A percentile compares a stretch with the other conserved stretches of the same genome.
Conservation (phyloP, 2,888 invertebrate genomes). For the Tetanocera ferruginea region DNA sequence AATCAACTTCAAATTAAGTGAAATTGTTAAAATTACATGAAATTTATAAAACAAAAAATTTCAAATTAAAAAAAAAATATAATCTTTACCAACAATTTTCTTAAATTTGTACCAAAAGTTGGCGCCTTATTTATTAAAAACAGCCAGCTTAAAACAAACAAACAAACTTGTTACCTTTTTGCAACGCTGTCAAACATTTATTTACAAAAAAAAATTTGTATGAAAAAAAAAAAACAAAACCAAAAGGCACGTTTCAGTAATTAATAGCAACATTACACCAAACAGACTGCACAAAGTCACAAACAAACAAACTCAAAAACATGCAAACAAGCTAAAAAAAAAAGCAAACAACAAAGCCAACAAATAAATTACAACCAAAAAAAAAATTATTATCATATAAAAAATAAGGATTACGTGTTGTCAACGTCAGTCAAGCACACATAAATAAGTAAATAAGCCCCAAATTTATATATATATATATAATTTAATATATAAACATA, state of each 20-base stretch:
- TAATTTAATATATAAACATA: neutral
- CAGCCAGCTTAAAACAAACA: neutral
- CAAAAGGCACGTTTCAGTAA: too few species aligned
- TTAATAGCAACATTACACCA: neutral
- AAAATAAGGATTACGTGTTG: conserved; percentile 17
- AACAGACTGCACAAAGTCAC: too few species aligned
- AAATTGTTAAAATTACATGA: too few species aligned
- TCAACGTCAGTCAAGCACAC: neutral
- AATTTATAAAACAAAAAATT: too few species aligned
- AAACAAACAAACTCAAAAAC: neutral
- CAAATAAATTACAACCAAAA: neutral
- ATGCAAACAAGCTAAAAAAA: neutral
- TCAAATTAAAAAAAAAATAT: too few species aligned
- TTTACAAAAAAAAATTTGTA: neutral
- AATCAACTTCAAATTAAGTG: neutral
- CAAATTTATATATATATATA: neutral
- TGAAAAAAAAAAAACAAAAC: too few species aligned
- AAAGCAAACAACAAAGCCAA: neutral
- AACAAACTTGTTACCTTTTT: neutral
- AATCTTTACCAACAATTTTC: too few species aligned
- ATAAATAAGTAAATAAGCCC: neutral
- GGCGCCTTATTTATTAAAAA: too few species aligned
- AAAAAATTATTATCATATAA: neutral
- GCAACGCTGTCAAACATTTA: neutral
- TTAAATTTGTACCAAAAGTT: too few species aligned